Evolutionary conservation across 2,797 vertebrate species (phyloP).

Genomic region (Tenualosa ilisha): DNA sequence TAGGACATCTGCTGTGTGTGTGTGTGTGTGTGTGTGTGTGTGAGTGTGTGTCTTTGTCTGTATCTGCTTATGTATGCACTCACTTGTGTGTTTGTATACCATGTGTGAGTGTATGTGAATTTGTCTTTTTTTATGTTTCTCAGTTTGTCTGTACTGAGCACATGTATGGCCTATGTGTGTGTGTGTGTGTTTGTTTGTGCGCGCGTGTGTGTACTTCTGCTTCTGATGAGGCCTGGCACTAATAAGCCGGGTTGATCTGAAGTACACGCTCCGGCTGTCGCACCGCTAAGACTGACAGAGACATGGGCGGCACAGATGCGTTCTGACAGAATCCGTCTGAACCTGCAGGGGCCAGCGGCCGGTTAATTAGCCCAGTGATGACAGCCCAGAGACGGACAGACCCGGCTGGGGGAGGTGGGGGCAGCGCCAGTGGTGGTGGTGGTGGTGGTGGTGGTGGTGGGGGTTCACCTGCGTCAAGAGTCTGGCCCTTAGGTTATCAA

Average conservation of each 20-base stretch:
- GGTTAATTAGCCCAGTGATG: conserved; percentile 41
- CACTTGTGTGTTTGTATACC: too few species aligned
- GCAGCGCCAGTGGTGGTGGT: neutral
- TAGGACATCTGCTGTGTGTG: neutral
- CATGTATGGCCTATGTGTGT: neutral
- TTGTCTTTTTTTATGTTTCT: neutral
- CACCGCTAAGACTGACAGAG: neutral
- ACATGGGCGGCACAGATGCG: conserved; percentile 36
- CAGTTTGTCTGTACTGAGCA: neutral
- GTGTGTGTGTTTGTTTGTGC: neutral
- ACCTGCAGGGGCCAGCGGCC: conserved; percentile 31
- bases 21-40: neutral
- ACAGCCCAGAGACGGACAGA: conserved; percentile 31
- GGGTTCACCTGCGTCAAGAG: neutral
- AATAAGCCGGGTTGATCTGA: neutral
- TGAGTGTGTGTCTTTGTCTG: neutral
- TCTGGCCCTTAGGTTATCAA: neutral
- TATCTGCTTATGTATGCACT: neutral
- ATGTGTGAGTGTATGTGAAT: too few species aligned
- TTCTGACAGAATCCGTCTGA: conserved; percentile 28
- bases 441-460: neutral
- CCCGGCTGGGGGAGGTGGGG: neutral
- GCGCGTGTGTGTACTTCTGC: neutral
- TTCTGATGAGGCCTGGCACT: neutral
- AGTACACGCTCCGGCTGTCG: neutral